phyloP scores from a whole-genome alignment of 2,888 invertebrate genomes.

The Agrotis segetum region DNA sequence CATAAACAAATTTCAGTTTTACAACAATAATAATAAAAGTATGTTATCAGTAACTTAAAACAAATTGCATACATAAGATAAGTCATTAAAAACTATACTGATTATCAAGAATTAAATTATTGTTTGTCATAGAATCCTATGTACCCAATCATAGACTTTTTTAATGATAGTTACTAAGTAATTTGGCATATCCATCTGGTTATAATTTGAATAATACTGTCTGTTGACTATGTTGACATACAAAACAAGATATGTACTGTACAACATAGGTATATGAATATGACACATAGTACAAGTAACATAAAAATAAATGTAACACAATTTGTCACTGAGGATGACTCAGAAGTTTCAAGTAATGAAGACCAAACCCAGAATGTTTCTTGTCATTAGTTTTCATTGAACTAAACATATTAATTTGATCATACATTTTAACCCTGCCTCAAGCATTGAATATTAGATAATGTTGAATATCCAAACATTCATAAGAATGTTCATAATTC shows the following conservation, averaged over 20 bases:
- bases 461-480: neutral
- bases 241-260: neutral
- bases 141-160: too few relatives aligned
- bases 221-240: neutral
- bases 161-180: neutral
- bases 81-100: neutral
- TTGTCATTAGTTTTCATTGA: too few relatives aligned
- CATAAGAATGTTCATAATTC: neutral
- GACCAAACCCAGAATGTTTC: neutral
- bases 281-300: neutral
- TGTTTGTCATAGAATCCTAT: neutral
- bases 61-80: neutral
- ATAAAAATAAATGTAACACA: slow-evolving; percentile 1
- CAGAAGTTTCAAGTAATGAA: neutral
- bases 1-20: neutral
- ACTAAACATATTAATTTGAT: neutral
- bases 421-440: neutral
- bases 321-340: neutral
- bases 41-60: neutral
- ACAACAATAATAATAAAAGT: neutral
- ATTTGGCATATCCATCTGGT: neutral
- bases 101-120: neutral
- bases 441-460: neutral
- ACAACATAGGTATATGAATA: too few relatives aligned
- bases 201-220: neutral